Percentiles rank a stretch among this genome's conserved stretches.
These are phyloP conservation scores for Oncorhynchus kisutch DNA, from an alignment of 2,113 vertebrate species.

Conservation along the genomic window DNA sequence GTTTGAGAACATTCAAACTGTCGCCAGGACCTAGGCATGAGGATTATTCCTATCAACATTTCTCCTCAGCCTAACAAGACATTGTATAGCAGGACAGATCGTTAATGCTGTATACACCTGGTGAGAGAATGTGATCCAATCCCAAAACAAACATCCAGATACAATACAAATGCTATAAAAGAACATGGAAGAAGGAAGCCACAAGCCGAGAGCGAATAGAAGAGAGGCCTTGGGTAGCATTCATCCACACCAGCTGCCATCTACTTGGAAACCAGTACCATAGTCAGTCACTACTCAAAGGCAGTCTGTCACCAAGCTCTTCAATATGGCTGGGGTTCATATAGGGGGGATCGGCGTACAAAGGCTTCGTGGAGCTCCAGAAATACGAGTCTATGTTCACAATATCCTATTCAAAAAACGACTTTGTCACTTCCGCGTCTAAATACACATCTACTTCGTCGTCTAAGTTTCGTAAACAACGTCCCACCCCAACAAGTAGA, in stretches of 20 bases:
- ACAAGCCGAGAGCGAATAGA: neutral
- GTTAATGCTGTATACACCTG: neutral
- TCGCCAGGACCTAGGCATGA: too few relatives aligned
- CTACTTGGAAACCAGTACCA: constrained; percentile 4
- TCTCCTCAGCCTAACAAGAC: too few relatives aligned
- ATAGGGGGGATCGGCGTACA: neutral
- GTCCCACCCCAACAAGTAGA: too few relatives aligned
- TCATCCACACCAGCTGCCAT: constrained; percentile 6
- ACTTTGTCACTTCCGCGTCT: too few relatives aligned
- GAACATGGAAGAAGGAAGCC: neutral
- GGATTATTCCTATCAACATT: too few relatives aligned
- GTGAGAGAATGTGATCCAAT: neutral
- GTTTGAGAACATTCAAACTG: too few relatives aligned
- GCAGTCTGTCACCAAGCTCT: constrained; percentile 29
- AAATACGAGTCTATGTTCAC: too few relatives aligned
- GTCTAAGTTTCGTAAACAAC: too few relatives aligned
- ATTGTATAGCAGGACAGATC: too few relatives aligned
- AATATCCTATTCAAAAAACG: too few relatives aligned
- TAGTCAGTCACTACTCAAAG: constrained; percentile 17
- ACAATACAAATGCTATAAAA: constrained; percentile 53
- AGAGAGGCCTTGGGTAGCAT: neutral
- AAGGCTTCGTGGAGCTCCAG: neutral
- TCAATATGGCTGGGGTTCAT: constrained; percentile 4
- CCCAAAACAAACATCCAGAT: neutral
- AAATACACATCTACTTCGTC: too few relatives aligned